These are phyloP conservation scores for Tetropium fuscum DNA, from an alignment of 2,888 invertebrate genomes.

Conservation along the genomic window DNA sequence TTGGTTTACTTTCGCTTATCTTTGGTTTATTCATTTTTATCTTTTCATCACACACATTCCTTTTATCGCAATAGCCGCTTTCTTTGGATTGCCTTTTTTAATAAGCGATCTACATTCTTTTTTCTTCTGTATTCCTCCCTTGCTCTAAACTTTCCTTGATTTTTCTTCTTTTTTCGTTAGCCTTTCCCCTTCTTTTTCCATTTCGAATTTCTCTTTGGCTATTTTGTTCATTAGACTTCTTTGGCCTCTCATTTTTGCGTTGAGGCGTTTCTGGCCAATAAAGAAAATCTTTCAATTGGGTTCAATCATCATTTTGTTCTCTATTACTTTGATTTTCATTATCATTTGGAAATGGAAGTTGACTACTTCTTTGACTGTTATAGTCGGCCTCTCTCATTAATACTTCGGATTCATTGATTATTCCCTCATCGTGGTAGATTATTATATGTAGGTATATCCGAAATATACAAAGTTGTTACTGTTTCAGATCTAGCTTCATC, in stretches of 20 bases:
- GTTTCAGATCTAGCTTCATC: too few relatives aligned
- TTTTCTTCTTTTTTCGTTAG: slow-evolving; percentile 1
- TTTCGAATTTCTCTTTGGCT: neutral
- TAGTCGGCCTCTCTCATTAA: too few relatives aligned
- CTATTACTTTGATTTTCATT: too few relatives aligned
- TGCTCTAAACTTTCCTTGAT: neutral
- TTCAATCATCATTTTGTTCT: neutral
- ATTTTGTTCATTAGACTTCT: neutral
- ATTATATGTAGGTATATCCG: too few relatives aligned
- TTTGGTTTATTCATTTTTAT: neutral
- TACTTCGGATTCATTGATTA: too few relatives aligned
- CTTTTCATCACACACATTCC: neutral
- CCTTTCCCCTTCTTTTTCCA: neutral
- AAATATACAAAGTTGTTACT: too few relatives aligned
- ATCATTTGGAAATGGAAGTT: neutral
- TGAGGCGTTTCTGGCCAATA: neutral
- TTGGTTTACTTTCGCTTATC: neutral
- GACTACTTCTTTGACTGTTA: neutral
- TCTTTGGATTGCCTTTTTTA: slow-evolving; percentile 1
- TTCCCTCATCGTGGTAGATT: too few relatives aligned
- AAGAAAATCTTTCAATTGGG: neutral
- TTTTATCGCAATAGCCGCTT: neutral
- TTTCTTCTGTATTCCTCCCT: neutral
- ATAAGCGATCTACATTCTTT: neutral
- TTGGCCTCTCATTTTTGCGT: neutral